Evolutionary conservation across 35 echinoderm and acorn worm species (phyloP).

Genomic region (Amphiura filiformis): DNA sequence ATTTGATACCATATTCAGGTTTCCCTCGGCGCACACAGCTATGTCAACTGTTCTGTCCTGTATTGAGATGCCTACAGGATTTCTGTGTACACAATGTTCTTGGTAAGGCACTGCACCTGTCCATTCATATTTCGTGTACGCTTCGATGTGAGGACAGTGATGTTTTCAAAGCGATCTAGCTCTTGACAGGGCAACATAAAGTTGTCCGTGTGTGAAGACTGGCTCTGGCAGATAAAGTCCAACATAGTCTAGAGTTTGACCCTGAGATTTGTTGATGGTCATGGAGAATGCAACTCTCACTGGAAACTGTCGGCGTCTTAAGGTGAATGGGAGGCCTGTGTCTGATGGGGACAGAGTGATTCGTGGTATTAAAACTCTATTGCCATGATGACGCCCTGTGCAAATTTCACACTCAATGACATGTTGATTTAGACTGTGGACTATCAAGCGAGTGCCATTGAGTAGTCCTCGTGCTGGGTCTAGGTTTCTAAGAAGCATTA

Average conservation of each 20-base stretch:
- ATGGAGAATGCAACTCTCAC: slow-evolving; percentile 22
- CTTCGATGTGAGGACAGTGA: neutral
- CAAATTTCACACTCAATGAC: neutral
- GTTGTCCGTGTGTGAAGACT: slow-evolving; percentile 42
- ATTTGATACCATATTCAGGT: too few relatives aligned
- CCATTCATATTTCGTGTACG: neutral
- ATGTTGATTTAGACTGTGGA: neutral
- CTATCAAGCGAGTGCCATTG: slow-evolving; percentile 24
- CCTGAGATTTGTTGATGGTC: slow-evolving; percentile 48
- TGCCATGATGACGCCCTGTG: neutral
- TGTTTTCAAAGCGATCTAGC: slow-evolving; percentile 16
- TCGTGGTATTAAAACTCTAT: slow-evolving; percentile 22
- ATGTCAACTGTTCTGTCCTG: too few relatives aligned
- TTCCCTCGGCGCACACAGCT: too few relatives aligned
- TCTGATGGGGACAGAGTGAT: slow-evolving; percentile 34
- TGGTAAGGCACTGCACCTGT: too few relatives aligned
- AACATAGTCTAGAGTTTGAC: slow-evolving; percentile 36
- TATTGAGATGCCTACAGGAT: too few relatives aligned
- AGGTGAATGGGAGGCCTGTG: slow-evolving; percentile 16
- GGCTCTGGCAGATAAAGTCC: slow-evolving; percentile 23
- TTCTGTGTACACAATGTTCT: too few relatives aligned
- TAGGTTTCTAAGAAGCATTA: slow-evolving; percentile 55
- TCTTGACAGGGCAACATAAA: slow-evolving; percentile 52
- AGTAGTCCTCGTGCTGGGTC: slow-evolving; percentile 3
- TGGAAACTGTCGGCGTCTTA: slow-evolving; percentile 35